Conservation (phyloP, 2,888 invertebrate species). For the Noctuana brunneofusca region DNA sequence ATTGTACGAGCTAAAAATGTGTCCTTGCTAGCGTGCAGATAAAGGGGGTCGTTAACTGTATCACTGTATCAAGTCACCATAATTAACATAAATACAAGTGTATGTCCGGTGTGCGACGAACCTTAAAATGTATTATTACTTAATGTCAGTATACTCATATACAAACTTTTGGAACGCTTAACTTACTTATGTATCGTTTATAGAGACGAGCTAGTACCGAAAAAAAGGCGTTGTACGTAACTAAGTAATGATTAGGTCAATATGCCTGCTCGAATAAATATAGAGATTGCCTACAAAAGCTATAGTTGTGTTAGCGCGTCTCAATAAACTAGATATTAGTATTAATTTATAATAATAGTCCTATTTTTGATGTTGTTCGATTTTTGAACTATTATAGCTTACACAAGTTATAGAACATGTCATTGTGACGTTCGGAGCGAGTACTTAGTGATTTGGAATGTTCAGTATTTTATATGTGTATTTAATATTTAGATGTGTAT, state of each 20-base stretch:
- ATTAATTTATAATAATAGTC: constrained; percentile 17
- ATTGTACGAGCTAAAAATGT: too few species aligned
- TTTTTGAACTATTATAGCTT: constrained; percentile 7
- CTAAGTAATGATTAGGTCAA: background rate
- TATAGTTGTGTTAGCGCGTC: too few species aligned
- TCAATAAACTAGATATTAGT: background rate
- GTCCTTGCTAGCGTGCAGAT: too few species aligned
- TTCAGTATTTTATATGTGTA: constrained; percentile 45
- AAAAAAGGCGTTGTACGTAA: background rate
- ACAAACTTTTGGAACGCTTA: constrained; percentile 4
- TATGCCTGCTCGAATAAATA: too few species aligned
- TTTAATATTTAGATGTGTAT: constrained; percentile 46
- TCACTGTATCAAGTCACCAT: too few species aligned
- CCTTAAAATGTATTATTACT: too few species aligned
- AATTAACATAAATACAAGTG: too few species aligned
- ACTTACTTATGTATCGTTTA: background rate
- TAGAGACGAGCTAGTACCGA: background rate
- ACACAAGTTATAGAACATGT: constrained; percentile 1
- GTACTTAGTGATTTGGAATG: constrained; percentile 35
- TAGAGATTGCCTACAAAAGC: too few species aligned
- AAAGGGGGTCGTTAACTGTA: too few species aligned
- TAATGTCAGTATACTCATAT: constrained; percentile 1
- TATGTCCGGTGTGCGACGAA: too few species aligned
- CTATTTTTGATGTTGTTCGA: constrained; percentile 28
- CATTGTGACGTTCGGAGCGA: constrained; percentile 12